phyloP scores from a whole-genome alignment of 2,113 vertebrate genomes.

The Callipepla californica region DNA sequence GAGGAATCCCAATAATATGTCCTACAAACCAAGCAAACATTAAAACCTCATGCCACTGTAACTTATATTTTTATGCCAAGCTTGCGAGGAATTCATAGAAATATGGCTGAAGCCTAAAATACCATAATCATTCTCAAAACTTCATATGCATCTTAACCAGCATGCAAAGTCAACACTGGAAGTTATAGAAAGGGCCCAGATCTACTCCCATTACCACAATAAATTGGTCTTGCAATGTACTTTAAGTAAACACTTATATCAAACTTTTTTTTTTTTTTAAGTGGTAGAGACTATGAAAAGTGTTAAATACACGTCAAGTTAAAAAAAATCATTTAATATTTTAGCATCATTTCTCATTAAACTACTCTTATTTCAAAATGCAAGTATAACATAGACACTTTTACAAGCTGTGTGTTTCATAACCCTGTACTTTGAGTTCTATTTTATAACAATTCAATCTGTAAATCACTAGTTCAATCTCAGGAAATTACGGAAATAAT shows the following conservation, averaged over 20 bases:
- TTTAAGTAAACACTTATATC: not conserved
- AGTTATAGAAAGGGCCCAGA: not conserved
- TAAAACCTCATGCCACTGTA: not conserved
- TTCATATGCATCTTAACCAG: not conserved
- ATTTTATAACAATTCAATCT: not conserved
- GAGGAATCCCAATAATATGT: not conserved
- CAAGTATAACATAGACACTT: slow-evolving; percentile 3
- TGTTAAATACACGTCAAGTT: slow-evolving; percentile 41
- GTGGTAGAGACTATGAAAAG: not conserved
- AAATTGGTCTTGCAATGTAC: not conserved
- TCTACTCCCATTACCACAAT: not conserved
- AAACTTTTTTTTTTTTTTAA: not conserved
- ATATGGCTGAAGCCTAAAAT: not conserved
- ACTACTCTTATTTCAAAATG: slow-evolving; percentile 43
- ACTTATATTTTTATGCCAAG: not conserved
- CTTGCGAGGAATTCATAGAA: not conserved
- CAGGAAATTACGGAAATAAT: not conserved
- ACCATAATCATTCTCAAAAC: not conserved
- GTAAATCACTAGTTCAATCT: not conserved
- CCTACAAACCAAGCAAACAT: not conserved
- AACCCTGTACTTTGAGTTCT: slow-evolving; percentile 5
- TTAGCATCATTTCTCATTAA: slow-evolving; percentile 43
- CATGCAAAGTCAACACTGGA: not conserved
- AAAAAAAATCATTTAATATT: slow-evolving; percentile 53
- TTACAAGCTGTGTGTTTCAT: slow-evolving; percentile 32